Evolutionary conservation across 2,113 vertebrate genomes (phyloP).

Genomic region (Corvus hawaiiensis): DNA sequence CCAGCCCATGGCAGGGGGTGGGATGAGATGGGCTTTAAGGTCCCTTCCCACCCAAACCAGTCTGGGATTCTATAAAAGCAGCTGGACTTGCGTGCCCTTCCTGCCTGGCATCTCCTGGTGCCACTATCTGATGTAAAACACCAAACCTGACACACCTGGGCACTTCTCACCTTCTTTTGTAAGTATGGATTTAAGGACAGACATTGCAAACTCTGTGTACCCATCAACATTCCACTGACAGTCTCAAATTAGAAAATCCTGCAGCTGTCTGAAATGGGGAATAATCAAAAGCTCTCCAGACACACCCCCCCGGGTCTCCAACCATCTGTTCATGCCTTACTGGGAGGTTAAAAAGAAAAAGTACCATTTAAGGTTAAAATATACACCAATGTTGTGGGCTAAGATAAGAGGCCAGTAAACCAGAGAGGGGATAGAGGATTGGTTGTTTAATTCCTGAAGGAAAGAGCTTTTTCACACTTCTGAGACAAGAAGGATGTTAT

Average conservation of each 20-base stretch:
- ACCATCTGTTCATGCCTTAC: not conserved
- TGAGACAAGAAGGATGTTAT: not conserved
- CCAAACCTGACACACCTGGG: not conserved
- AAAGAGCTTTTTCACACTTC: not conserved
- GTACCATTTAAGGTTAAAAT: not conserved
- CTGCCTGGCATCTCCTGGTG: not conserved
- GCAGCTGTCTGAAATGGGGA: not conserved
- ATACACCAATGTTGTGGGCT: not conserved
- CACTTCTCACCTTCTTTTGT: not conserved
- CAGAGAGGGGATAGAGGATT: not conserved
- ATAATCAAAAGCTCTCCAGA: not conserved
- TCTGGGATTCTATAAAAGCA: not conserved
- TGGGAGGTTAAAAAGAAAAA: not conserved
- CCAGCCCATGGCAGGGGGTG: not conserved
- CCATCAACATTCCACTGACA: not conserved
- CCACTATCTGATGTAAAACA: not conserved
- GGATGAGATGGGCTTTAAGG: not conserved
- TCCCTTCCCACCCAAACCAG: not conserved
- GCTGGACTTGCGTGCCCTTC: not conserved
- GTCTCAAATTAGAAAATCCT: not conserved
- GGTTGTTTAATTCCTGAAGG: not conserved
- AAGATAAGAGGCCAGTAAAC: not conserved
- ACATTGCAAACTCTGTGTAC: not conserved
- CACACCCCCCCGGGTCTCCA: not conserved
- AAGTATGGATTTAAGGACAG: not conserved